Base-by-base conservation (phyloP, 1,140 invertebrate genomes). In the Chymomyza costata region DNA sequence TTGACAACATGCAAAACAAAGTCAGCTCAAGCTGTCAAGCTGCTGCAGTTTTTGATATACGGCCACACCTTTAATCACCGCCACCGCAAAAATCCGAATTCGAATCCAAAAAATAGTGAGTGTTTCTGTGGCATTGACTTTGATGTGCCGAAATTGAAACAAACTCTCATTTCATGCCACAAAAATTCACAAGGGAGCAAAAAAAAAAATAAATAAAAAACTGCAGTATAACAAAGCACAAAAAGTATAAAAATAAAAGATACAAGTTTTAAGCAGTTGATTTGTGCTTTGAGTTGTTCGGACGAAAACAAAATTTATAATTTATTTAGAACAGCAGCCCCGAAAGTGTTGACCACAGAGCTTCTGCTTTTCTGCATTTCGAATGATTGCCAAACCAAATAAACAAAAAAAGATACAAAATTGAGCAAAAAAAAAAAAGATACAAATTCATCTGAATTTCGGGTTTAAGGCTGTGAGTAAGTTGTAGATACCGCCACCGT, bases 201-300 rank as follows among this genome's bases (percentile, higher is more conserved):
- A 28, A 28, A 28, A 28, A 28, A 28, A 45, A 60, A 39, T 28
- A 40, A 51, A 40, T 31, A 13, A 44, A 34, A 46, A 8, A 31
- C 43, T 48, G 43, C 57, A 41, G 40, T 52, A 32, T 6, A 53
- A 47, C 63, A n/a, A n/a, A n/a, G n/a, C n/a, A n/a, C n/a, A n/a
- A n/a, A n/a, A n/a, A n/a, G n/a, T n/a, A n/a, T n/a, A n/a, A n/a
- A n/a, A n/a, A n/a, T n/a, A n/a, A n/a, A n/a, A n/a, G n/a, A n/a
- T n/a, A n/a, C n/a, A n/a, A n/a, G n/a, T n/a, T n/a, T 60, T 78
- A 80, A 78, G 67, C 73, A 80, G 73, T 78, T 78, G 73, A 80
- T 80, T 78, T 78, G 71, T 76, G 71, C 73, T 37, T 6, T 45
- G 58, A 70, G 73, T 66, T 66, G 66, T 76, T 76, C 71, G 58